Percentiles rank a stretch among this genome's conserved stretches.
These are phyloP conservation scores for Hiodon tergisus DNA, from an alignment of 2,113 vertebrate species.

Conservation along the genomic window DNA sequence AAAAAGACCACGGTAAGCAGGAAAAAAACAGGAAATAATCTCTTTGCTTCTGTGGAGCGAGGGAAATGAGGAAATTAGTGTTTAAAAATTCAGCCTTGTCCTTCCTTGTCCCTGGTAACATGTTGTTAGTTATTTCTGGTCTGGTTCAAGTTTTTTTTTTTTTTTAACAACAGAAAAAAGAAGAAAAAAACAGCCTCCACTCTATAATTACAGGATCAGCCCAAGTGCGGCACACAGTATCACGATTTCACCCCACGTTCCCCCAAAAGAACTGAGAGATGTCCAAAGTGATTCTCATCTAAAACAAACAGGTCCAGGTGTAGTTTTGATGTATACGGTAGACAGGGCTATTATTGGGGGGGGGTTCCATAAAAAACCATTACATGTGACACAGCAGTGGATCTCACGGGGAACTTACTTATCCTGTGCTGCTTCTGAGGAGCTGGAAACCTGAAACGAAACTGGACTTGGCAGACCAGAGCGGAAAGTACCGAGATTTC, in stretches of 20 bases:
- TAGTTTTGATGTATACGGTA: no score
- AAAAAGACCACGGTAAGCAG: neutral
- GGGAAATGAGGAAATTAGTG: neutral
- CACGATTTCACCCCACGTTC: no score
- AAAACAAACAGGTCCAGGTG: no score
- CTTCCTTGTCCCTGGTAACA: neutral
- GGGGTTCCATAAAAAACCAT: no score
- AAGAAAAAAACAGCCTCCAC: neutral
- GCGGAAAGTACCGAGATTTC: neutral
- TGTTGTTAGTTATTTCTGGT: slow-evolving; percentile 6
- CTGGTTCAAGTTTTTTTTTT: neutral
- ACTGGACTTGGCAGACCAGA: neutral
- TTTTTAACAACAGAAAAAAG: no score
- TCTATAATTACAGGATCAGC: slow-evolving; percentile 2
- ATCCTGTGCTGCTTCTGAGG: neutral
- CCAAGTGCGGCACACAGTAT: neutral
- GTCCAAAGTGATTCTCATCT: no score
- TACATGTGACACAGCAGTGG: neutral
- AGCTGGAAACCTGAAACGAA: neutral
- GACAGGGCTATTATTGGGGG: no score
- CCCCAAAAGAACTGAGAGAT: no score
- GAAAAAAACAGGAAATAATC: neutral
- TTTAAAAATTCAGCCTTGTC: neutral
- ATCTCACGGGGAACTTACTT: neutral
- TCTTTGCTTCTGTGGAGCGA: neutral